phyloP scores from a whole-genome alignment of 2,888 invertebrate species.

The Folsomia candida region DNA sequence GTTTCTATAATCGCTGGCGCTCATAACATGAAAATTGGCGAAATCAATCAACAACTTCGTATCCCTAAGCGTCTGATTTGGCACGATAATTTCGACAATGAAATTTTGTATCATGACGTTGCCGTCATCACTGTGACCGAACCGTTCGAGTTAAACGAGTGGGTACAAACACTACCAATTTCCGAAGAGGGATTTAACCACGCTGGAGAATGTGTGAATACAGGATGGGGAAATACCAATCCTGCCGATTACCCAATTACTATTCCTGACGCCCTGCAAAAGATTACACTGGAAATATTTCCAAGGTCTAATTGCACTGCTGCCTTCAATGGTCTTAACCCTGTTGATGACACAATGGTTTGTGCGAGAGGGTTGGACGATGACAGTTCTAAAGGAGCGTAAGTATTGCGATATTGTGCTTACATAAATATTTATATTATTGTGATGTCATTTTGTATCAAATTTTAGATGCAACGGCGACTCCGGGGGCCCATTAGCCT shows the following conservation, averaged over 20 bases:
- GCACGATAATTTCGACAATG: slow-evolving; percentile 22
- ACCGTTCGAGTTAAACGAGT: slow-evolving; percentile 12
- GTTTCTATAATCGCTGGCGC: slow-evolving; percentile 34
- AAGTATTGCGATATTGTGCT: neutral
- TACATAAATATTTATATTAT: neutral
- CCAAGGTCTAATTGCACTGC: slow-evolving; percentile 41
- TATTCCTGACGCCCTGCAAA: slow-evolving; percentile 51
- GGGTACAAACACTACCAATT: slow-evolving; percentile 13
- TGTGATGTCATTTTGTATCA: neutral
- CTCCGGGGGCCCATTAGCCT: slow-evolving; percentile 55
- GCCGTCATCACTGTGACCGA: slow-evolving; percentile 10
- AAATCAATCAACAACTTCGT: slow-evolving; percentile 26
- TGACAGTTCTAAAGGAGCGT: slow-evolving; percentile 12
- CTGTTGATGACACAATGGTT: slow-evolving; percentile 30
- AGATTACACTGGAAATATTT: slow-evolving; percentile 51
- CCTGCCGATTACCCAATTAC: slow-evolving; percentile 12
- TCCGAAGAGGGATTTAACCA: slow-evolving; percentile 1
- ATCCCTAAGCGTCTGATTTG: neutral
- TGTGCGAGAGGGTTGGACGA: slow-evolving; percentile 29
- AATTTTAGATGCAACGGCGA: slow-evolving; percentile 53
- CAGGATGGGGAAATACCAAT: slow-evolving; percentile 30
- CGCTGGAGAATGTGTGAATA: slow-evolving; percentile 19
- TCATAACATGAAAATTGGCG: slow-evolving; percentile 26
- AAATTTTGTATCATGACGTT: slow-evolving; percentile 18
- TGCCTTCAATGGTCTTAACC: slow-evolving; percentile 40